These are phyloP conservation scores for Drosophila saltans DNA, from an alignment of 1,140 invertebrate genomes.

Conservation along the genomic window DNA sequence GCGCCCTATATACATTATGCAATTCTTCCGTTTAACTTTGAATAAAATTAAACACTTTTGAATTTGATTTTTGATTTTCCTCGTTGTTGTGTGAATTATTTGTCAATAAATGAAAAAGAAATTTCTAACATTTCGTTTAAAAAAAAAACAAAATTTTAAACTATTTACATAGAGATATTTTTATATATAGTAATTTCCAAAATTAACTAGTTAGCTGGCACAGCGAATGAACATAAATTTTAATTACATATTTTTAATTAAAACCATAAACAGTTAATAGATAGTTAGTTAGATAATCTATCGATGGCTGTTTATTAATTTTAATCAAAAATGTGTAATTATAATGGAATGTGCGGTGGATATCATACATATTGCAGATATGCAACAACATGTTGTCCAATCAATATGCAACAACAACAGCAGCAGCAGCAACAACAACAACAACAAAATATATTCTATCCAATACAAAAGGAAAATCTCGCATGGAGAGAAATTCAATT, in stretches of 20 bases:
- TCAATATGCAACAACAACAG: neutral
- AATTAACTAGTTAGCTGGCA: neutral
- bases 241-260: slow-evolving; percentile 64
- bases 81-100: slow-evolving; percentile 1
- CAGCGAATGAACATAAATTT: neutral
- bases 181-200: neutral
- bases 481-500: neutral
- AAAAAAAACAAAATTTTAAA: neutral
- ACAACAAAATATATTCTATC: neutral
- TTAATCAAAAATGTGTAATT: slow-evolving; percentile 69
- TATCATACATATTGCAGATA: neutral
- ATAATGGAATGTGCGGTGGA: slow-evolving; percentile 40
- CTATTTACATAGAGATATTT: neutral
- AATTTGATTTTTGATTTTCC: neutral
- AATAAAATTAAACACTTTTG: slow-evolving; percentile 30
- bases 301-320: slow-evolving; percentile 15
- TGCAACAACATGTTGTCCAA: neutral
- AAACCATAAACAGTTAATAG: slow-evolving; percentile 19
- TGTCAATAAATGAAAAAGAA: slow-evolving; percentile 30
- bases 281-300: neutral
- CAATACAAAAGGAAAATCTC: neutral
- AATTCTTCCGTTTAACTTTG: slow-evolving; percentile 53
- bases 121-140: neutral
- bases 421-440: no score
- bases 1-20: slow-evolving; percentile 21